Evolutionary conservation across 37 sponge, comb jelly and placozoan genomes (phyloP).

Genomic region (Petrosia ficiformis): DNA sequence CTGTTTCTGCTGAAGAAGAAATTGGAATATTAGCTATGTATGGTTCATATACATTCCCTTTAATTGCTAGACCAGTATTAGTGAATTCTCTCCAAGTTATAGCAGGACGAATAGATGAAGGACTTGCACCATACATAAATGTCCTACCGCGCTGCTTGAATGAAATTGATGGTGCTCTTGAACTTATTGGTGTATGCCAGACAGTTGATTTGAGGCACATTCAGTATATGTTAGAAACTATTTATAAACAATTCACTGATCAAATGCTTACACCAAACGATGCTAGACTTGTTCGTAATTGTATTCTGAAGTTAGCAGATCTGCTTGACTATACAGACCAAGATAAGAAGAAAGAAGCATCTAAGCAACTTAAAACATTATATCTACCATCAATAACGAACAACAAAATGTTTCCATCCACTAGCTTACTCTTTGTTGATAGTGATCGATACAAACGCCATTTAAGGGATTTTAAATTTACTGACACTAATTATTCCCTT

Average conservation of each 20-base stretch:
- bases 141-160: constrained; percentile 2
- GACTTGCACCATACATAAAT: constrained; percentile 42
- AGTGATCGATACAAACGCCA: not conserved
- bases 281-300: not conserved
- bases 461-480: not conserved
- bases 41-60: too few species aligned
- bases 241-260: not conserved
- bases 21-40: not conserved
- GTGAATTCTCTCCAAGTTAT: constrained; percentile 45
- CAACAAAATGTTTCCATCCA: not conserved
- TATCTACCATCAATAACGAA: not conserved
- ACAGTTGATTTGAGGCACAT: constrained; percentile 15
- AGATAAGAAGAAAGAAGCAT: not conserved
- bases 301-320: not conserved
- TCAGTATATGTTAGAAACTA: constrained; percentile 20
- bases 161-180: not conserved
- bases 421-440: not conserved
- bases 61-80: constrained; percentile 4
- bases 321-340: constrained; percentile 2
- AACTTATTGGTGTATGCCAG: constrained; percentile 8
- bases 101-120: not conserved
- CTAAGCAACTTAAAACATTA: not conserved
- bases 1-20: constrained; percentile 9
- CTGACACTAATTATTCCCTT: not conserved
- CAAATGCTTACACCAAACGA: constrained; percentile 23